phyloP scores from a whole-genome alignment of 2,113 vertebrate species.

The Elephantulus edwardii region DNA sequence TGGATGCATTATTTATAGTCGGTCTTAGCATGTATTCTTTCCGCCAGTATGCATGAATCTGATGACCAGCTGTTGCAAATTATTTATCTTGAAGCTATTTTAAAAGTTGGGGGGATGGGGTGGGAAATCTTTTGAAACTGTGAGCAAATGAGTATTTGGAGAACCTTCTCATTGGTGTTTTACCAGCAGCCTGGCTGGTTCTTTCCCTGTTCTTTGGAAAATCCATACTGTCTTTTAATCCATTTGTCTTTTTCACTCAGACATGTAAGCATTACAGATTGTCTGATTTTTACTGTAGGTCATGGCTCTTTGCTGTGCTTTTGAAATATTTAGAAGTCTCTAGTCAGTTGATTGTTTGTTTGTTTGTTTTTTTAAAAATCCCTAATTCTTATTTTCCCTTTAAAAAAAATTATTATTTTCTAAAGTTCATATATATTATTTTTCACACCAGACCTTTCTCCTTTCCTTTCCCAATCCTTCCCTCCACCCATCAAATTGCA shows the following conservation, averaged over 20 bases:
- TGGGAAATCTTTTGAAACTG: not conserved
- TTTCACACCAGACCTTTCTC: too few relatives aligned
- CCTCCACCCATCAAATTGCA: too few relatives aligned
- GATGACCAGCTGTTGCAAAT: constrained; percentile 41
- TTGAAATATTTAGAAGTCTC: not conserved
- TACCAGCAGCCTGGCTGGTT: not conserved
- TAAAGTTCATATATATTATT: too few relatives aligned
- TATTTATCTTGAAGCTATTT: constrained; percentile 38
- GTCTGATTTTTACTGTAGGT: not conserved
- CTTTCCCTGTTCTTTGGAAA: not conserved
- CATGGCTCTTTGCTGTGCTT: not conserved
- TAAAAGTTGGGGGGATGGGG: not conserved
- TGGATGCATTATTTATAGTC: constrained; percentile 57
- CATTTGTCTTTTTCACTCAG: not conserved
- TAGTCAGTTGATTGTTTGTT: not conserved
- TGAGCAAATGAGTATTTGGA: constrained; percentile 14
- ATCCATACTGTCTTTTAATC: not conserved
- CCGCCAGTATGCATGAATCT: not conserved
- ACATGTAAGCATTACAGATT: too few relatives aligned
- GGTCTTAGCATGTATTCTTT: not conserved
- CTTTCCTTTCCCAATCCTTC: too few relatives aligned
- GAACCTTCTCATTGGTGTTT: not conserved
- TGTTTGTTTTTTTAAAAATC: not conserved
- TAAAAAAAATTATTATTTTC: too few relatives aligned
- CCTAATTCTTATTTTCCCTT: not conserved